Conservation (phyloP, 2,888 invertebrate genomes). For the Drosophila meridiana region DNA sequence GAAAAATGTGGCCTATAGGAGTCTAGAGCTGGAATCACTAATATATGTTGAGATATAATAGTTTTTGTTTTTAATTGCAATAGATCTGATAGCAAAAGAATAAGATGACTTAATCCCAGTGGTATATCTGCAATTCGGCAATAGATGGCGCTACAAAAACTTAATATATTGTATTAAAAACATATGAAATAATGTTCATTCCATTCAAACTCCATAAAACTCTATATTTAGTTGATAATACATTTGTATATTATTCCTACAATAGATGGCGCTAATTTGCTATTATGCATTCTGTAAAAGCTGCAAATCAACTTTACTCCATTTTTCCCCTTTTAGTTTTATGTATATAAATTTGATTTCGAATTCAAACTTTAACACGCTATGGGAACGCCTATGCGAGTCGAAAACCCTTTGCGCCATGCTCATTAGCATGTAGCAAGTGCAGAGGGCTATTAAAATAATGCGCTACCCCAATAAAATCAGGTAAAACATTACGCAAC, state of each 20-base stretch:
- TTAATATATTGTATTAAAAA: background rate
- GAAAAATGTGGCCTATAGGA: background rate
- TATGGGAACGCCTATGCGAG: slow-evolving; percentile 18
- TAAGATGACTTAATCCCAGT: background rate
- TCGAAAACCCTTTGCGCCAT: background rate
- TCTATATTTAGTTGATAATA: background rate
- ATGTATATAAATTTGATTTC: background rate
- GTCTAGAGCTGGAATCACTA: background rate
- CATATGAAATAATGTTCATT: background rate
- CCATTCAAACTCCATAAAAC: background rate
- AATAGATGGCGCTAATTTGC: slow-evolving; percentile 14
- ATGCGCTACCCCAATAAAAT: slow-evolving; percentile 64
- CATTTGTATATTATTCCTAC: background rate
- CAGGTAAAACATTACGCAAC: slow-evolving; percentile 67
- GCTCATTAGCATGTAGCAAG: slow-evolving; percentile 58
- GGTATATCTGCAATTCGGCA: background rate
- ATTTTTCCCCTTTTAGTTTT: background rate
- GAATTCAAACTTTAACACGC: background rate
- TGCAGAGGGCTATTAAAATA: slow-evolving; percentile 49
- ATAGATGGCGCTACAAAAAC: slow-evolving; percentile 16
- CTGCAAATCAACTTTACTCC: background rate
- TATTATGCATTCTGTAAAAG: background rate
- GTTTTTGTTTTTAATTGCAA: slow-evolving; percentile 1
- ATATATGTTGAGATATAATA: background rate
- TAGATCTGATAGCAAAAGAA: background rate